Conservation (phyloP, 2,113 vertebrate genomes). For the Passer domesticus region DNA sequence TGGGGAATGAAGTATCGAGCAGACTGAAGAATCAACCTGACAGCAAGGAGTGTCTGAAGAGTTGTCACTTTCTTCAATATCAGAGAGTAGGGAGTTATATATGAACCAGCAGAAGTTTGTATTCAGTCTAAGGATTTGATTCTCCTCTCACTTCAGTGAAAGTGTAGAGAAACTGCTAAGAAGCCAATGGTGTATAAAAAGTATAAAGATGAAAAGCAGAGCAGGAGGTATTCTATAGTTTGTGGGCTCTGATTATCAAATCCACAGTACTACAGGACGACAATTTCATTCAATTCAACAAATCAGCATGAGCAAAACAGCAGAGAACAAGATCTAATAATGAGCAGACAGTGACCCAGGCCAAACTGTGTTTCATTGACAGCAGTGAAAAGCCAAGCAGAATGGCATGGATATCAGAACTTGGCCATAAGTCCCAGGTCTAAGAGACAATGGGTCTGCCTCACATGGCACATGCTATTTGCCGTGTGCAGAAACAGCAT, state of each 20-base stretch:
- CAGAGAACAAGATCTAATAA: not conserved
- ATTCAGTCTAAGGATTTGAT: conserved; percentile 1
- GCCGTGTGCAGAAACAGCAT: not conserved
- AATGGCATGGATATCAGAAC: not conserved
- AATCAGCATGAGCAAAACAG: not conserved
- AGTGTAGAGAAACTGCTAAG: not conserved
- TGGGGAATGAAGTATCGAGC: not conserved
- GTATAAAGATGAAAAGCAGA: not conserved
- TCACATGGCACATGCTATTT: not conserved
- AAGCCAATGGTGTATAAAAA: not conserved
- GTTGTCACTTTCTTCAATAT: not conserved
- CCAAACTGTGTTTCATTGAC: not conserved
- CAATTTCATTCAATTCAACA: not conserved
- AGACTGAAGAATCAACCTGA: not conserved
- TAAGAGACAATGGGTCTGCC: not conserved
- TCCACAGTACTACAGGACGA: not conserved
- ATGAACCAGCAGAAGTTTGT: not conserved
- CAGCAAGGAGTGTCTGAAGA: not conserved
- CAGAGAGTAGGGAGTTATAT: not conserved
- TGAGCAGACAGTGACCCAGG: not conserved
- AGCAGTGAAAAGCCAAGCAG: not conserved
- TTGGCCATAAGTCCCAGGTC: not conserved
- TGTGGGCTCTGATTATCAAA: not conserved
- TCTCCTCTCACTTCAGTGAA: not conserved
- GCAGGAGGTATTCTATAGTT: not conserved